These are phyloP conservation scores for Zaprionus gabonicus DNA, from an alignment of 1,140 invertebrate genomes.

Conservation along the genomic window DNA sequence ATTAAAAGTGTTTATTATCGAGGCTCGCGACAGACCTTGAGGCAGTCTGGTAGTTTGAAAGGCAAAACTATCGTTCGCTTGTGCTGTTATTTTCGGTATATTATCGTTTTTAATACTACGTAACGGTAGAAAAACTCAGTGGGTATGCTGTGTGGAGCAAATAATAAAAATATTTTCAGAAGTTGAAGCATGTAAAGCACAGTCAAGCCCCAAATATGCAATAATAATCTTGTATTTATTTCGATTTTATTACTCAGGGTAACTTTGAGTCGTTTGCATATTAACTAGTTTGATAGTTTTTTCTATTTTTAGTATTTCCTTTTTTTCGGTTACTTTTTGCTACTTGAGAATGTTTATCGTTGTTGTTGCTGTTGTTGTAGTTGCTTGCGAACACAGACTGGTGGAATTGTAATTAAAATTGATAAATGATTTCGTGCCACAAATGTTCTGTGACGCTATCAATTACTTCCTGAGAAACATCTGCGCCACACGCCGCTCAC, in stretches of 20 bases:
- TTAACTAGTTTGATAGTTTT: conserved; percentile 1
- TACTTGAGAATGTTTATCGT: conserved; percentile 15
- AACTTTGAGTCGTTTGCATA: not conserved
- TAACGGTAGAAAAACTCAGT: not conserved
- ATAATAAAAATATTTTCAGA: not conserved
- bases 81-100: conserved; percentile 1
- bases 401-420: conserved; percentile 45
- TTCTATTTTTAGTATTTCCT: not conserved
- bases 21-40: conserved; percentile 20
- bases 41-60: not conserved
- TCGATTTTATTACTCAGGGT: not conserved
- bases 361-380: conserved; percentile 7
- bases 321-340: conserved; percentile 6
- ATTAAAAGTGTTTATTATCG: conserved; percentile 33
- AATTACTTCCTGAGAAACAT: conserved; percentile 49
- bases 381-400: conserved; percentile 8
- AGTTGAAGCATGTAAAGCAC: not conserved
- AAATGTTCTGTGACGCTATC: conserved; percentile 38
- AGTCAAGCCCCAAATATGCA: not conserved
- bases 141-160: not conserved
- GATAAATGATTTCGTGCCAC: conserved; percentile 52
- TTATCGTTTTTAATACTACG: not conserved
- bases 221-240: not conserved
- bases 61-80: conserved; percentile 12
- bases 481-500: conserved; percentile 7